phyloP scores from a whole-genome alignment of 2,113 vertebrate genomes.

The Siniperca knerii region DNA sequence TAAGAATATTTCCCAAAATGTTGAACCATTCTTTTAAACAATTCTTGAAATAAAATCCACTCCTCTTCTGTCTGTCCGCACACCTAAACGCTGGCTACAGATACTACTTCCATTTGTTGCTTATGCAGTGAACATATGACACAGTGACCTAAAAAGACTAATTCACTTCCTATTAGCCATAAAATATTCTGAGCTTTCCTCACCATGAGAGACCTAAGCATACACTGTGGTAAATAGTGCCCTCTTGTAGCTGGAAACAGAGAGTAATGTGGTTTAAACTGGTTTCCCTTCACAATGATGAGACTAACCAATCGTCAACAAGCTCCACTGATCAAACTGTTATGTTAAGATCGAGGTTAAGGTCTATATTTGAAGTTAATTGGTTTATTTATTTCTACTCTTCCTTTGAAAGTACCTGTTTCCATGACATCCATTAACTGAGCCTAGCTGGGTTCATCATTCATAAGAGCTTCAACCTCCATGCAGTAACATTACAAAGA shows the following conservation, averaged over 20 bases:
- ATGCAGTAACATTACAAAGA: background rate
- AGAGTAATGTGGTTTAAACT: background rate
- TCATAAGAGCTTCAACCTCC: background rate
- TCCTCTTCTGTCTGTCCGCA: background rate
- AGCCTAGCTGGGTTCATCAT: background rate
- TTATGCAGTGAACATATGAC: background rate
- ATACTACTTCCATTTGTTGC: background rate
- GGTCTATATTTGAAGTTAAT: constrained; percentile 11
- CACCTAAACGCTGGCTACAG: background rate
- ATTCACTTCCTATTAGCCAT: background rate
- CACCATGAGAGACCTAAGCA: background rate
- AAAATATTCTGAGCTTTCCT: background rate
- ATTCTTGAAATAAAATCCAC: background rate
- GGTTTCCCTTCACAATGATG: background rate
- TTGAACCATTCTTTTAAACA: background rate
- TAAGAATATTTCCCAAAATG: background rate
- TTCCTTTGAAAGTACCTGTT: constrained; percentile 13
- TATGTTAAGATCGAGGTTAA: background rate
- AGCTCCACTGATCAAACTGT: background rate
- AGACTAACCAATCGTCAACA: background rate
- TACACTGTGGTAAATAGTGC: background rate
- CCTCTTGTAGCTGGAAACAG: background rate
- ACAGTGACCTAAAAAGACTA: background rate
- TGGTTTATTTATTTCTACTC: constrained; percentile 11
- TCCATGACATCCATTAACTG: constrained; percentile 37